Percentiles rank a stretch among this genome's conserved stretches.
Evolutionary conservation across 1,140 invertebrate genomes (phyloP).

Genomic region (Nebria ingens): DNA sequence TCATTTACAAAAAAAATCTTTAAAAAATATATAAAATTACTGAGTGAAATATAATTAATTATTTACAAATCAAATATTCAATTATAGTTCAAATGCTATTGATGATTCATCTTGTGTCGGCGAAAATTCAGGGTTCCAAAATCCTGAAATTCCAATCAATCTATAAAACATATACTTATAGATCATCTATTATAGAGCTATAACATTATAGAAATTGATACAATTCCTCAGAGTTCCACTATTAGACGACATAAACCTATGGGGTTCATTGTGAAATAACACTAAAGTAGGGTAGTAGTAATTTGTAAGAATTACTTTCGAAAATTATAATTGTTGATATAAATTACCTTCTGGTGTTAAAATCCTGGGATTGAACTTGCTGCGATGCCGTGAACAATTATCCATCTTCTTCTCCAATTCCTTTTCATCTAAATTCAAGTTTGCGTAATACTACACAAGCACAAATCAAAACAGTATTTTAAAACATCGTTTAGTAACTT

Average conservation of each 20-base stretch:
- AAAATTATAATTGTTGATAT: conserved; percentile 28
- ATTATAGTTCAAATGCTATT: conserved; percentile 12
- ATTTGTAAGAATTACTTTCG: neutral
- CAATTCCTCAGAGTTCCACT: too few species aligned
- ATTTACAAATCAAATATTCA: too few species aligned
- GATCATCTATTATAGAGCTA: too few species aligned
- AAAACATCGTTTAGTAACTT: too few species aligned
- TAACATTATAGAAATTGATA: too few species aligned
- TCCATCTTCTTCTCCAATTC: conserved; percentile 33
- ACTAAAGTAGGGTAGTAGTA: conserved; percentile 7
- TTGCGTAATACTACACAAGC: conserved; percentile 36
- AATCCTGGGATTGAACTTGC: conserved; percentile 15
- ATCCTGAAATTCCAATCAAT: too few species aligned
- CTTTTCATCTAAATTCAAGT: conserved; percentile 27
- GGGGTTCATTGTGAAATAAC: too few species aligned
- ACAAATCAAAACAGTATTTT: neutral
- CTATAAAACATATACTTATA: too few species aligned
- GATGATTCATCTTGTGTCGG: conserved; percentile 14
- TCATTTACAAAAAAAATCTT: too few species aligned
- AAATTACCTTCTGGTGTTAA: conserved; percentile 18
- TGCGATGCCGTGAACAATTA: conserved; percentile 38
- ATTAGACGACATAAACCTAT: too few species aligned
- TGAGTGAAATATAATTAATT: too few species aligned
- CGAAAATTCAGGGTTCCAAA: conserved; percentile 34
- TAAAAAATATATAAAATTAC: too few species aligned